Percentiles rank a stretch among this genome's conserved stretches.
Conservation (phyloP, 2,113 vertebrate genomes). For the Prionailurus bengalensis region DNA sequence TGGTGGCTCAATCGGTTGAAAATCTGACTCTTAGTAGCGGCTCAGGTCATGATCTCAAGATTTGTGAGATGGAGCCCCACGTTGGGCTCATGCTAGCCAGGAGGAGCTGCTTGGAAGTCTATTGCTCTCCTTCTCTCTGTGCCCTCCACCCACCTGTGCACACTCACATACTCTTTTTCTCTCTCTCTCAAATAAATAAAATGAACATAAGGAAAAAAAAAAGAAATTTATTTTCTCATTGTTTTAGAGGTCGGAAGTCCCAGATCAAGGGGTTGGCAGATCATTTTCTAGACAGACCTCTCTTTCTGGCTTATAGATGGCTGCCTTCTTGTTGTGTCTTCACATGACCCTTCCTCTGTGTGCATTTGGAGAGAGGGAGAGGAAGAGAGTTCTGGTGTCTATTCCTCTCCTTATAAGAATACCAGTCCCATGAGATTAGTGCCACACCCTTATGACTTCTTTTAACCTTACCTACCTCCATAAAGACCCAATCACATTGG, state of each 20-base stretch:
- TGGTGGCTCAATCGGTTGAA: too few species aligned
- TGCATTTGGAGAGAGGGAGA: too few species aligned
- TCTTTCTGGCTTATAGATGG: not conserved
- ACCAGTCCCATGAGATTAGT: not conserved
- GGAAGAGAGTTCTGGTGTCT: not conserved
- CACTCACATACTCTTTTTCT: too few species aligned
- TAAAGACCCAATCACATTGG: not conserved
- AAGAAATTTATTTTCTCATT: not conserved
- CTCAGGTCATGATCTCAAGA: too few species aligned
- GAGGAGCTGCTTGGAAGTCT: too few species aligned
- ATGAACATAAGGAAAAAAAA: not conserved
- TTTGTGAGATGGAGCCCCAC: too few species aligned
- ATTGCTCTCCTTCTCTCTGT: too few species aligned
- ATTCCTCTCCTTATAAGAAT: not conserved
- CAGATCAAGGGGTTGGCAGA: not conserved
- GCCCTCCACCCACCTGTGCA: too few species aligned
- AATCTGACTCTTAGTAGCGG: too few species aligned
- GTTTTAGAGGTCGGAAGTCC: not conserved
- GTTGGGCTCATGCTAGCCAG: too few species aligned
- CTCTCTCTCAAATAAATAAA: too few species aligned
- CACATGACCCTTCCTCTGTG: not conserved
- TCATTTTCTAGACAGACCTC: not conserved
- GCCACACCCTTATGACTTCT: not conserved
- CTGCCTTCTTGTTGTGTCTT: not conserved
- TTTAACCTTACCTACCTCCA: not conserved